phyloP scores from a whole-genome alignment of 2,797 vertebrate genomes.

The Rhyacichthys aspro region DNA sequence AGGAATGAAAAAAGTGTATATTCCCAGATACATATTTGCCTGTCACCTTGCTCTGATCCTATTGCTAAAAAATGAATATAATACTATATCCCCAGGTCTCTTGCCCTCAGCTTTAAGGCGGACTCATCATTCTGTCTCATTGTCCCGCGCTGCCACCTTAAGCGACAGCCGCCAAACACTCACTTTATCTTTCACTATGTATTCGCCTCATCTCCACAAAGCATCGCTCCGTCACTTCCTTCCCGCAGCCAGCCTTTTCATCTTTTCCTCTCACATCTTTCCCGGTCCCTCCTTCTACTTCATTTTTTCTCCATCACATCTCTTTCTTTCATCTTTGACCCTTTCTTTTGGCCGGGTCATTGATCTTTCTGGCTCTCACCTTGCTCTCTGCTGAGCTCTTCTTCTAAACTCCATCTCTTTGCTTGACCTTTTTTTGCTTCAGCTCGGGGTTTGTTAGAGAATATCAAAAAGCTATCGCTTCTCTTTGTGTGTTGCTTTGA shows the following conservation, averaged over 20 bases:
- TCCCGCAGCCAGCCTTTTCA: conserved; percentile 54
- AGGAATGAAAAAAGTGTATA: too few species aligned
- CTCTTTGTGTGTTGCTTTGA: conserved; percentile 27
- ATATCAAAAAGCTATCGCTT: conserved; percentile 50
- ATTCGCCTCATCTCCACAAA: conserved; percentile 53
- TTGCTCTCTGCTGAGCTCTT: conserved; percentile 43
- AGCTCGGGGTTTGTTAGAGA: conserved; percentile 31
- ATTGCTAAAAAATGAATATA: neutral
- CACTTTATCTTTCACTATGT: conserved; percentile 38
- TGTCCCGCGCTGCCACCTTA: conserved; percentile 26
- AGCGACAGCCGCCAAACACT: conserved; percentile 32
- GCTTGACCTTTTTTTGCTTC: conserved; percentile 50
- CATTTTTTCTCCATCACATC: conserved; percentile 19
- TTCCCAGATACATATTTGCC: neutral
- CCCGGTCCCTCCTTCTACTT: conserved; percentile 19
- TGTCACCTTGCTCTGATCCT: neutral
- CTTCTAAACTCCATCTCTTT: conserved; percentile 32
- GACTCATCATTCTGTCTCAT: conserved; percentile 18
- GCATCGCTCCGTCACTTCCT: conserved; percentile 50
- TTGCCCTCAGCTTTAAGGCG: conserved; percentile 2
- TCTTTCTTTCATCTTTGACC: conserved; percentile 59
- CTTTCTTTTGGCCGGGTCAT: conserved; percentile 58
- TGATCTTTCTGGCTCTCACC: conserved; percentile 56
- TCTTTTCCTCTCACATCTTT: conserved; percentile 49
- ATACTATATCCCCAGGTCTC: too few species aligned